Evolutionary conservation across 2,113 vertebrate genomes (phyloP).

Genomic region (Beaufortia kweichowensis): DNA sequence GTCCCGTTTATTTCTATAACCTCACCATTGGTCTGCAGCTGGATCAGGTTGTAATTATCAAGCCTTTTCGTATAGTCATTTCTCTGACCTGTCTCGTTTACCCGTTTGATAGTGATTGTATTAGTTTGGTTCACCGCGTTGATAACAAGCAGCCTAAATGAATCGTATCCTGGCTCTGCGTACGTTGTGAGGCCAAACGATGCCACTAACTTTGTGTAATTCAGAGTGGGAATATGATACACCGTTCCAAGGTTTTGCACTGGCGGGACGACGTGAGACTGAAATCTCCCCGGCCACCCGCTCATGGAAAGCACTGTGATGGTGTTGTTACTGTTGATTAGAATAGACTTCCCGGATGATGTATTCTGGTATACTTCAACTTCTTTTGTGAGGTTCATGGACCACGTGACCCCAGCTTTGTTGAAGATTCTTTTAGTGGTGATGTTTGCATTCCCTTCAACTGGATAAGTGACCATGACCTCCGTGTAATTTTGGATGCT

Average conservation of each 20-base stretch:
- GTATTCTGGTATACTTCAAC: slow-evolving; percentile 21
- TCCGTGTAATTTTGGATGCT: rapidly evolving
- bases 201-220: neutral
- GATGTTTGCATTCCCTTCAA: rapidly evolving
- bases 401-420: neutral
- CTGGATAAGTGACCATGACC: neutral
- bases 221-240: slow-evolving; percentile 62
- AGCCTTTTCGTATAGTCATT: rapidly evolving
- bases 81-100: rapidly evolving
- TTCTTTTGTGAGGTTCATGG: neutral
- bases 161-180: neutral
- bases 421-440: rapidly evolving
- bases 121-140: slow-evolving; percentile 19
- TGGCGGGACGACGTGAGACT: slow-evolving; percentile 59
- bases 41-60: neutral
- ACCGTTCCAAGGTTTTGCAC: slow-evolving; percentile 30
- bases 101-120: neutral
- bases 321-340: slow-evolving; percentile 24
- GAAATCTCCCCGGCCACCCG: slow-evolving; percentile 48
- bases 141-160: slow-evolving; percentile 64
- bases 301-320: slow-evolving; percentile 57
- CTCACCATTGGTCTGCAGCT: neutral
- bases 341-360: rapidly evolving
- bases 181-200: neutral
- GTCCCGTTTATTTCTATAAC: neutral